Evolutionary conservation across 1,140 invertebrate species (phyloP), one percentile per base, ranked within the genome.

Genomic region (Popillia japonica): DNA sequence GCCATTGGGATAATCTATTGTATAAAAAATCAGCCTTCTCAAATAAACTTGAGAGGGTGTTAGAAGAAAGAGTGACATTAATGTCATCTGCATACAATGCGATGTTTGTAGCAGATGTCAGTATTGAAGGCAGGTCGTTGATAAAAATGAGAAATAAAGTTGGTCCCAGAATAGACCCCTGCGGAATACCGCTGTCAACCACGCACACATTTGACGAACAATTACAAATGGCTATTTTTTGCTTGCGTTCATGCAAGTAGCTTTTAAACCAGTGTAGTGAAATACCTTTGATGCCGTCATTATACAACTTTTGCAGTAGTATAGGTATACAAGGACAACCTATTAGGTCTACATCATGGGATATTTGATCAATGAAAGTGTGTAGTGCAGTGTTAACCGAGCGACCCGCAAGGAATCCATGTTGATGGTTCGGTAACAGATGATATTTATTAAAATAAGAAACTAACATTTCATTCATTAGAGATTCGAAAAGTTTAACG

Each of bases 171-270:
- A 48, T 48, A 17, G 44, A 48, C n/a, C 44, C 44, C 44, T 48
- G 44, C n/a, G n/a, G n/a, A 48, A 14, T 7, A 1, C 44, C 10
- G 1, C 27, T 34, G 27, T 34, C 27, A 4, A 48, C 44, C 10
- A 14, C n/a, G n/a, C 44, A 48, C 44, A 48, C 44, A 48, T 48
- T 48, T 48, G 44, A 48, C 44, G 10, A 48, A 48, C 44, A 48
- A 14, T 48, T 17, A 3, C 8, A 7, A 48, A 48, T 48, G n/a
- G 8, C 44, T 48, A 48, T 7, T 3, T 48, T 48, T 48, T 48
- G 44, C 44, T 48, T 48, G 44, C n/a, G 44, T 48, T 48, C n/a
- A 48, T 48, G n/a, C n/a, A 17, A 48, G 44, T 48, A 48, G n/a
- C 44, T 48, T 48, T 48, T 48, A 48, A 48, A 7, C 44, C 44